Evolutionary conservation across 2,888 invertebrate species (phyloP).

Genomic region (Acronicta alni): DNA sequence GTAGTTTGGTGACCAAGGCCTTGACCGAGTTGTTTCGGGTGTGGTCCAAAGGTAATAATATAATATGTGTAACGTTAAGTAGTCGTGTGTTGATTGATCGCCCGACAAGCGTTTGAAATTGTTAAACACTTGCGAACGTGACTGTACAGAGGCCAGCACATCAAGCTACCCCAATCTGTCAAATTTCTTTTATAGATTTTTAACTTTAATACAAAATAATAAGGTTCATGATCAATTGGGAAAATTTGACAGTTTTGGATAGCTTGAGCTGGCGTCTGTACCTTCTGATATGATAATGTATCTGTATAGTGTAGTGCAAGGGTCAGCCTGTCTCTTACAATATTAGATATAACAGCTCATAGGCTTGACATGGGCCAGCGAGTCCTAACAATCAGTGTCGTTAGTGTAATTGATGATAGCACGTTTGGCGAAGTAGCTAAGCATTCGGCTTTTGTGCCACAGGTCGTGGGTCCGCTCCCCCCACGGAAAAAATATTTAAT

Average conservation of each 20-base stretch:
- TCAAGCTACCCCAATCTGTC: no score
- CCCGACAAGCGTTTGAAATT: slow-evolving; percentile 41
- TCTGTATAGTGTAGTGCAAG: slow-evolving; percentile 21
- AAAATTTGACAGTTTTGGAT: no score
- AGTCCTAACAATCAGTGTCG: slow-evolving; percentile 10
- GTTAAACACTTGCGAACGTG: slow-evolving; percentile 31
- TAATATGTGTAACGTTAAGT: slow-evolving; percentile 48
- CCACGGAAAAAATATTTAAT: no score
- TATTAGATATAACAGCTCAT: slow-evolving; percentile 14
- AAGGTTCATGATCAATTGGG: no score
- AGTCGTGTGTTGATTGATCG: slow-evolving; percentile 46
- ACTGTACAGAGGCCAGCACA: no score
- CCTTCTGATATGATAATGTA: slow-evolving; percentile 11
- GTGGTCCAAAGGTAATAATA: slow-evolving; percentile 60
- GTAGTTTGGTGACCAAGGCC: slow-evolving; percentile 72
- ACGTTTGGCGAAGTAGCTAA: no score
- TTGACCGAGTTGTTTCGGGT: slow-evolving; percentile 75
- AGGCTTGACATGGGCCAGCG: slow-evolving; percentile 25
- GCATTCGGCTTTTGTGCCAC: no score
- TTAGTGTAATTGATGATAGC: neutral
- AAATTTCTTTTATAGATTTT: no score
- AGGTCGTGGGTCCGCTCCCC: no score
- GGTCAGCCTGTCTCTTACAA: slow-evolving; percentile 28
- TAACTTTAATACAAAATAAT: no score
- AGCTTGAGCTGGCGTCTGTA: no score